Base-by-base conservation (phyloP, 1,140 invertebrate species). In the Matsumurasca onukii region DNA sequence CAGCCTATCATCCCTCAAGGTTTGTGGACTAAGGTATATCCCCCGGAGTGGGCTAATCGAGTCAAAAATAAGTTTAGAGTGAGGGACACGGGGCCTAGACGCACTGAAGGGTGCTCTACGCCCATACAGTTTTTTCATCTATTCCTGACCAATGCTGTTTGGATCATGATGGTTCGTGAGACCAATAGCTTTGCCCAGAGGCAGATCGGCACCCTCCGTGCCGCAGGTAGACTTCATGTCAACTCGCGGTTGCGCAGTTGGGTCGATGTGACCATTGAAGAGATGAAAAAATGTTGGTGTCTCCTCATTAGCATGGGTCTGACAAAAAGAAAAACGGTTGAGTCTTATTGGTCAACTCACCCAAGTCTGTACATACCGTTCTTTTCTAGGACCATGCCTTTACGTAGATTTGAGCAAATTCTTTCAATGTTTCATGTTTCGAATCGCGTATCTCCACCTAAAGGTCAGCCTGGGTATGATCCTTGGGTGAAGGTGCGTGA, bases 231-330 rank as follows among this genome's bases (percentile, higher is more conserved):
- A n/a, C n/a, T n/a, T n/a, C n/a, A n/a, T n/a, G n/a, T n/a, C n/a
- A n/a, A n/a, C n/a, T n/a, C n/a, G n/a, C 5, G 49, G 24, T n/a
- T 51, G 3, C n/a, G n/a, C 5, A 61, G 30, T 3, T 67, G 65
- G 65, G 39, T 29, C 20, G 27, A 61, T 31, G 55, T 39, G 29
- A 68, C 51, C 30, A 30, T 62, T 25, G 3, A 27, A 2, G 51
- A 31, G 31, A 67, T 67, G 65, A 67, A 67, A 52, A 52, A 67
- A 30, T 67, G 25, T 55, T 52, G 20, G 17, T 25, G 48, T 15
- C 12, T 67, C 9, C 27, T 67, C 24, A 29, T 67, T 20, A 67
- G 55, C 49, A 67, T 67, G 65, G 65, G 49, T 15, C 29, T 67
- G 9, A 52, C 65, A n/a, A n/a, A 20, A 22, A 22, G 49, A 51